These are phyloP conservation scores for Euphydryas editha DNA, from an alignment of 2,888 invertebrate species.

Conservation along the genomic window DNA sequence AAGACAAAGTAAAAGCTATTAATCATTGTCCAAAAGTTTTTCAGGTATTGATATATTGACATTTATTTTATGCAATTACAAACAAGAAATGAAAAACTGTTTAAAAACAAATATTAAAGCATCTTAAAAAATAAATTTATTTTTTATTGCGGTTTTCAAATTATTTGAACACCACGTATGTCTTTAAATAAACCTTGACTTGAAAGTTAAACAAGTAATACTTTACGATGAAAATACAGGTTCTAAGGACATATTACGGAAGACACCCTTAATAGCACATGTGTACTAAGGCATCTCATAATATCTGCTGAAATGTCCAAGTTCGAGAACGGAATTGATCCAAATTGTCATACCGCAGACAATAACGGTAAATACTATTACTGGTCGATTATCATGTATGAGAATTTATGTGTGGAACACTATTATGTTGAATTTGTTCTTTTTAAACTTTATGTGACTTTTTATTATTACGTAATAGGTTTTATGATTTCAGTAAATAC, in stretches of 20 bases:
- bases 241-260: not conserved
- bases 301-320: not conserved
- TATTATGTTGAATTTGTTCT: too few species aligned
- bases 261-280: not conserved
- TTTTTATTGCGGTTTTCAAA: too few species aligned
- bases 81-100: not conserved
- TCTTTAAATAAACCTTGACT: not conserved
- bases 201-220: not conserved
- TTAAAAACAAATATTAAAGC: not conserved
- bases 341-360: not conserved
- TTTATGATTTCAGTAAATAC: too few species aligned
- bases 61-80: too few species aligned
- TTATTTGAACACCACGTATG: not conserved
- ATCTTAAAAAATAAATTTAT: too few species aligned
- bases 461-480: too few species aligned
- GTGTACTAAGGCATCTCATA: not conserved
- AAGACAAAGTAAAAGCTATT: too few species aligned
- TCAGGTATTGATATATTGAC: too few species aligned
- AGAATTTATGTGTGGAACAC: too few species aligned
- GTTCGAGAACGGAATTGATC: not conserved
- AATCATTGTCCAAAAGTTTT: too few species aligned
- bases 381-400: too few species aligned
- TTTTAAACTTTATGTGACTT: too few species aligned
- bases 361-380: not conserved
- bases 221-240: not conserved